Percentiles rank a stretch among this genome's conserved stretches.
Conservation (phyloP, 2,113 vertebrate species). For the Octodon degus region DNA sequence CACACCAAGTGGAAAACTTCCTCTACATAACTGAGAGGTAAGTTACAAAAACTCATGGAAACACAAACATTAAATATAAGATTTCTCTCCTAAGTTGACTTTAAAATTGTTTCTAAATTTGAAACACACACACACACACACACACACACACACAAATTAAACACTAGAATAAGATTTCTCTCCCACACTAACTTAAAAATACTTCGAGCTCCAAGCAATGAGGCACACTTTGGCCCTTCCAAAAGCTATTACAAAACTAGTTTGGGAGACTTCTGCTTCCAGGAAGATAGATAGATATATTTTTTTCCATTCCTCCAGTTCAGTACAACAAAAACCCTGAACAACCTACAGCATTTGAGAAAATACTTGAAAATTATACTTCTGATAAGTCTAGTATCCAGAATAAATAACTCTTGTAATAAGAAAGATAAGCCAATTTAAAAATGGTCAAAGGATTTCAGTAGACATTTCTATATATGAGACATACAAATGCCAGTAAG, state of each 20-base stretch:
- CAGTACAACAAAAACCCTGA: background rate
- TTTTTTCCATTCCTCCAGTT: slow-evolving; percentile 21
- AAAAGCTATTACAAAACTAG: slow-evolving; percentile 35
- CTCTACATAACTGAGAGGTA: background rate
- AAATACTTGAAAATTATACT: slow-evolving; percentile 54
- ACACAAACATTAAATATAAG: background rate
- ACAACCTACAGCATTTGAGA: background rate
- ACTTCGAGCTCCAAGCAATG: slow-evolving; percentile 45
- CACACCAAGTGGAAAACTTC: background rate
- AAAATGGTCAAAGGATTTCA: slow-evolving; percentile 49
- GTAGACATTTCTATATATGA: slow-evolving; percentile 34
- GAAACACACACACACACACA: slow-evolving; percentile 37
- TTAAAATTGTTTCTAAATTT: slow-evolving; percentile 59
- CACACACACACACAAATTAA: background rate
- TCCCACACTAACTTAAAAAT: slow-evolving; percentile 60
- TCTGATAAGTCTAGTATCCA: slow-evolving; percentile 50
- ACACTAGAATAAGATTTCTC: slow-evolving; percentile 47
- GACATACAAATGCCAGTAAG: slow-evolving; percentile 2
- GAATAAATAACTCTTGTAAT: slow-evolving; percentile 29
- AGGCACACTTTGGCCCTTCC: slow-evolving; percentile 11
- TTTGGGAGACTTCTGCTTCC: slow-evolving; percentile 40
- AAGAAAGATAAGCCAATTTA: slow-evolving; percentile 47
- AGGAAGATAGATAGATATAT: slow-evolving; percentile 16
- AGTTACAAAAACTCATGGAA: slow-evolving; percentile 45
- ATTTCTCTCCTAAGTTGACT: slow-evolving; percentile 19